These are phyloP conservation scores for Vidua chalybeata DNA, from an alignment of 2,113 vertebrate genomes.

Conservation along the genomic window DNA sequence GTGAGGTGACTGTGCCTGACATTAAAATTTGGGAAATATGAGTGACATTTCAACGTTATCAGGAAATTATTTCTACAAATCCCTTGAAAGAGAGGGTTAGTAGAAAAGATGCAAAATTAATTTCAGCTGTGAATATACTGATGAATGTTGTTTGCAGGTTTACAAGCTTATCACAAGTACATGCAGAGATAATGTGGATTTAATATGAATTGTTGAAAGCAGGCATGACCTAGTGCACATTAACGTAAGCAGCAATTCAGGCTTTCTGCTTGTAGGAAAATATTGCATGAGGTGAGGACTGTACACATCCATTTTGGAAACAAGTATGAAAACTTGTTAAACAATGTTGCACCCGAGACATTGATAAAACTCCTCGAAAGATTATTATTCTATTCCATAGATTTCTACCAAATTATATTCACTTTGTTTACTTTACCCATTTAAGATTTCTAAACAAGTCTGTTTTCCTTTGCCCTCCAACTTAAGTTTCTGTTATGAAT, in stretches of 20 bases:
- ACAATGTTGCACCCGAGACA: background rate
- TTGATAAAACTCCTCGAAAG: background rate
- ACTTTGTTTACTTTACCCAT: background rate
- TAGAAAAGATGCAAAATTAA: slow-evolving; percentile 31
- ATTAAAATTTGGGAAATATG: slow-evolving; percentile 16
- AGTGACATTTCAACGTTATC: slow-evolving; percentile 14
- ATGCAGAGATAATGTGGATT: slow-evolving; percentile 33
- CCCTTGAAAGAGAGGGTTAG: background rate
- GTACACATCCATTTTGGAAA: background rate
- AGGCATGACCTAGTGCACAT: background rate
- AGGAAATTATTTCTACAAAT: slow-evolving; percentile 30
- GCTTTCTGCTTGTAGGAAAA: background rate
- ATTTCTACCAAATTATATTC: background rate
- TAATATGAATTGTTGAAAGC: slow-evolving; percentile 48
- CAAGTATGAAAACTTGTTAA: slow-evolving; percentile 4
- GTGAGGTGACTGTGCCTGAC: background rate
- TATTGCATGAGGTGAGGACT: background rate
- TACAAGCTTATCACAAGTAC: slow-evolving; percentile 47
- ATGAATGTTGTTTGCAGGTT: slow-evolving; percentile 51
- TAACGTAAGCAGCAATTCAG: background rate
- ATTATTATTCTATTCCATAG: background rate
- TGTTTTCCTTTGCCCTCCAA: background rate
- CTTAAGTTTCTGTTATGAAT: background rate
- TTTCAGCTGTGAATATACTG: slow-evolving; percentile 35
- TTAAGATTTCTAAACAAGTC: background rate